Conservation (phyloP, 2,797 vertebrate genomes). For the Danionella dracula region DNA sequence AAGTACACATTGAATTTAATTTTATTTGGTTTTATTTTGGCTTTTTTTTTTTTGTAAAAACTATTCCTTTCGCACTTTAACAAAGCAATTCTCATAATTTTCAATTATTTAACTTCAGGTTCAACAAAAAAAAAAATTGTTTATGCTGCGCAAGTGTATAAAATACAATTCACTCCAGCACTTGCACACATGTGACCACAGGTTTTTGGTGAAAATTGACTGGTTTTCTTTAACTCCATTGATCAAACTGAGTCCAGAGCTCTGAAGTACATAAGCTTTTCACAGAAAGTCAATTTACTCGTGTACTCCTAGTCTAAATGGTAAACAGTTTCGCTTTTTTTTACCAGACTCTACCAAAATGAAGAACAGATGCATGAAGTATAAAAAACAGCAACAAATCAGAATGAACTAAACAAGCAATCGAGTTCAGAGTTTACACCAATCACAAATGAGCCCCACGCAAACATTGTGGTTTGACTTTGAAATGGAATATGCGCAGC, state of each 20-base stretch:
- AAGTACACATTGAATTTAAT: too few species aligned
- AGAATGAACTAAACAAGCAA: slow-evolving; percentile 20
- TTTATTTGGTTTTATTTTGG: too few species aligned
- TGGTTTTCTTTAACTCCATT: not conserved
- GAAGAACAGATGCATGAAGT: slow-evolving; percentile 6
- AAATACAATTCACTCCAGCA: too few species aligned
- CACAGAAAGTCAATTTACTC: not conserved
- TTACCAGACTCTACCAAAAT: not conserved
- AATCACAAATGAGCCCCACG: not conserved
- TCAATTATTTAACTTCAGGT: too few species aligned
- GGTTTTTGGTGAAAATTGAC: not conserved
- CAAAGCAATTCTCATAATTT: too few species aligned
- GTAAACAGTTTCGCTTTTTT: slow-evolving; percentile 12
- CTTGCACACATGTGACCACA: not conserved
- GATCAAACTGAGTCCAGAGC: not conserved
- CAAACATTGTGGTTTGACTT: not conserved
- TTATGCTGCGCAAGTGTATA: too few species aligned
- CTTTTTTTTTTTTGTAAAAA: too few species aligned
- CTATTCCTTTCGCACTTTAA: too few species aligned
- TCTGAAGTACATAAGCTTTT: not conserved
- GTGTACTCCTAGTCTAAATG: slow-evolving; percentile 18
- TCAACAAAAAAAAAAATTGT: too few species aligned
- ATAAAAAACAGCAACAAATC: not conserved
- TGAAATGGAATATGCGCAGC: not conserved
- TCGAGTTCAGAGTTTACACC: not conserved